Percentiles rank a stretch among this genome's conserved stretches.
Conservation (phyloP, 1,140 invertebrate species). For the Trichonephila clavipes region DNA sequence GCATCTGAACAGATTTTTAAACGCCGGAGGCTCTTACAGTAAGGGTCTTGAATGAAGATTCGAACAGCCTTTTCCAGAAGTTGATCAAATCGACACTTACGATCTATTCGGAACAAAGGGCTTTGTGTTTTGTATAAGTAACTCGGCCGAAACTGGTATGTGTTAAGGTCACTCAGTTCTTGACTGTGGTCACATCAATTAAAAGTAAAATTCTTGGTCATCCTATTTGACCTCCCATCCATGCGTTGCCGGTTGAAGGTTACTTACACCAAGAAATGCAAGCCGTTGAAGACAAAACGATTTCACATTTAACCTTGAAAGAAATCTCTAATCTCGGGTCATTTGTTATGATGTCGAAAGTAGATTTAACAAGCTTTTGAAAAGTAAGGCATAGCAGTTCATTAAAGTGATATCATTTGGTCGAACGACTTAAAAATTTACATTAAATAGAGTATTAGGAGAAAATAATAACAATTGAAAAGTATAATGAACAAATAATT, state of each 20-base stretch:
- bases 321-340: neutral
- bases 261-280: neutral
- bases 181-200: neutral
- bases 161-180: neutral
- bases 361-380: no score
- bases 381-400: no score
- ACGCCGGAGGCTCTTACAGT: neutral
- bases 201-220: neutral
- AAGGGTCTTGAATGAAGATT: no score
- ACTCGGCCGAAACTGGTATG: neutral
- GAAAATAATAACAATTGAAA: no score
- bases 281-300: neutral
- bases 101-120: neutral
- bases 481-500: no score
- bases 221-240: neutral
- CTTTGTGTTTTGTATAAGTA: neutral
- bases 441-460: no score
- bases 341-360: neutral
- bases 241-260: neutral
- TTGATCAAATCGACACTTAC: neutral
- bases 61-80: neutral
- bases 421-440: no score
- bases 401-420: no score
- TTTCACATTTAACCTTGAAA: slow-evolving; percentile 9
- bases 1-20: neutral